Evolutionary conservation across 2,888 invertebrate genomes (phyloP).

Genomic region (Platerodrilus igneus): DNA sequence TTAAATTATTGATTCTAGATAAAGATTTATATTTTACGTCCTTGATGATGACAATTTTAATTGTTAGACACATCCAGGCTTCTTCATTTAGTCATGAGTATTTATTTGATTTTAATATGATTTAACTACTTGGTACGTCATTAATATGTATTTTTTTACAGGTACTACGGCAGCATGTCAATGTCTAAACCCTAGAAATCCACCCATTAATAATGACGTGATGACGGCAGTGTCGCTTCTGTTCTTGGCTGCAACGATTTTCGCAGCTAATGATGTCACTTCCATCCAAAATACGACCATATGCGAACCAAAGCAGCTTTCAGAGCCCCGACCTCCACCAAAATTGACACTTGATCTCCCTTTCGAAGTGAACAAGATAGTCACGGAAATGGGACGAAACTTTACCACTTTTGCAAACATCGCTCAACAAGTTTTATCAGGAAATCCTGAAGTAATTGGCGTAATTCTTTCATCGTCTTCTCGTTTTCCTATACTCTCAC

Average conservation of each 20-base stretch:
- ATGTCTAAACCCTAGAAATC: too few relatives aligned
- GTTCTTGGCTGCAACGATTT: conserved; percentile 50
- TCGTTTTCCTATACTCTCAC: conserved; percentile 33
- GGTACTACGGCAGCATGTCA: too few relatives aligned
- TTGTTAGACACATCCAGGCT: too few relatives aligned
- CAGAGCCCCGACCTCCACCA: conserved; percentile 41
- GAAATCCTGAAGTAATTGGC: conserved; percentile 45
- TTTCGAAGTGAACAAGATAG: conserved; percentile 29
- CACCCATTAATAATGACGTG: conserved; percentile 42
- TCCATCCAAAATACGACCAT: conserved; percentile 32
- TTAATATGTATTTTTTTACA: too few relatives aligned
- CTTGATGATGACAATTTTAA: too few relatives aligned
- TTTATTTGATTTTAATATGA: too few relatives aligned
- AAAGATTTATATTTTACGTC: too few relatives aligned
- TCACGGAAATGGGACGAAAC: conserved; percentile 27
- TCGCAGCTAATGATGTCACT: conserved; percentile 46
- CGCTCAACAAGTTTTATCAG: conserved; percentile 51
- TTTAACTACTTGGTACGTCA: too few relatives aligned
- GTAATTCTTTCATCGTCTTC: conserved; percentile 44
- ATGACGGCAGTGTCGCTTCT: conserved; percentile 43
- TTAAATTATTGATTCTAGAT: too few relatives aligned
- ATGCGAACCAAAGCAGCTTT: conserved; percentile 39
- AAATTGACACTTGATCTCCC: conserved; percentile 38
- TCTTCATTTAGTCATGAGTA: too few relatives aligned
- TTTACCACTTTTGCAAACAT: conserved; percentile 31